Conservation (phyloP, 2,113 vertebrate species). For the Zosterops pallidus region DNA sequence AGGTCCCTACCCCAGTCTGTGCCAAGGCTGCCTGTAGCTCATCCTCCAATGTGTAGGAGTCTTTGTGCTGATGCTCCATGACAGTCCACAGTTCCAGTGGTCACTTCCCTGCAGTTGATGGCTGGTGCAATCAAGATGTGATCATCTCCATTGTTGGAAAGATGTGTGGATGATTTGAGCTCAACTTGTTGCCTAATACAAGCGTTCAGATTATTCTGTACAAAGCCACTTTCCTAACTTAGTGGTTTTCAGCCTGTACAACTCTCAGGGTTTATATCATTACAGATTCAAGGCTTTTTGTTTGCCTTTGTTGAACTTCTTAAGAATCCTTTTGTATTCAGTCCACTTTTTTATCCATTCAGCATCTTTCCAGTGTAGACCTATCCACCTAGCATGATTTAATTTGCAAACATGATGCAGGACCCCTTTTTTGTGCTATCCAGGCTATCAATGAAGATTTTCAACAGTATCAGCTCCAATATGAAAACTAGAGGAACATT, state of each 20-base stretch:
- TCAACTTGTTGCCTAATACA: neutral
- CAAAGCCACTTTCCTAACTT: neutral
- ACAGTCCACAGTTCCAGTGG: accelerated
- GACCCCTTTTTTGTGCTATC: neutral
- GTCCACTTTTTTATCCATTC: neutral
- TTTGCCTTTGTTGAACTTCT: neutral
- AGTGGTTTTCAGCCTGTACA: neutral
- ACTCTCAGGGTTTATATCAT: neutral
- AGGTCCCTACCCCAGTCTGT: neutral
- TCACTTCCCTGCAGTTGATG: neutral
- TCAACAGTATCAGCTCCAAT: neutral
- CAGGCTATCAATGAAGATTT: neutral
- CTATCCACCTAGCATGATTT: neutral
- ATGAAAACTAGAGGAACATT: neutral
- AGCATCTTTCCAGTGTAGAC: neutral
- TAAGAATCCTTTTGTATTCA: neutral
- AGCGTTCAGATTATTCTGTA: neutral
- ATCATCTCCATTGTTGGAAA: neutral
- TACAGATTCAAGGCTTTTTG: neutral
- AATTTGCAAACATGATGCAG: neutral
- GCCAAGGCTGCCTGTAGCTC: neutral
- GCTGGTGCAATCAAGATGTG: neutral
- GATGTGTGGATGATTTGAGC: neutral
- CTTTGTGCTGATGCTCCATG: neutral
- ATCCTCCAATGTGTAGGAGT: neutral